Evolutionary conservation across 2,113 vertebrate species (phyloP).

Genomic region (Ivindomyrus marchei): DNA sequence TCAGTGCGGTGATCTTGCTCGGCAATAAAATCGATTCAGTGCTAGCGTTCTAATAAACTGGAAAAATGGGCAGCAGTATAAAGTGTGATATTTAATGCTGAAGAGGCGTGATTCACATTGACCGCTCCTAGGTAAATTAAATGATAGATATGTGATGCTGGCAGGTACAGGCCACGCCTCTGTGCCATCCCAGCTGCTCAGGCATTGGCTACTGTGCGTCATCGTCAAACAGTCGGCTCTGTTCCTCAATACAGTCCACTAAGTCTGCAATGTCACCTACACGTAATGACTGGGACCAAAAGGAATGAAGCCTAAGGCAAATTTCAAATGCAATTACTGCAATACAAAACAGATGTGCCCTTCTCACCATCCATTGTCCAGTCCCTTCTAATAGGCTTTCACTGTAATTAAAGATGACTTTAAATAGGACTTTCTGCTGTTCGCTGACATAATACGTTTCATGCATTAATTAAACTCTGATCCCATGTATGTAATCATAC

Average conservation of each 20-base stretch:
- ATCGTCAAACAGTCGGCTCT: not conserved
- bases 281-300: not conserved
- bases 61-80: slow-evolving; percentile 24
- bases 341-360: slow-evolving; percentile 7
- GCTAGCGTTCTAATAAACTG: slow-evolving; percentile 41
- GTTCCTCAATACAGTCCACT: not conserved
- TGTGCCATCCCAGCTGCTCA: not conserved
- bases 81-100: slow-evolving; percentile 30
- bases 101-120: slow-evolving; percentile 16
- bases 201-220: not conserved
- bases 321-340: slow-evolving; percentile 1
- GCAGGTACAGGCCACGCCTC: not conserved
- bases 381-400: slow-evolving; percentile 27
- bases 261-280: not conserved
- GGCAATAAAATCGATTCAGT: slow-evolving; percentile 40
- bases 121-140: slow-evolving; percentile 23
- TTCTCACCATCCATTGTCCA: slow-evolving; percentile 21
- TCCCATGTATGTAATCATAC: slow-evolving; percentile 43
- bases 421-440: slow-evolving; percentile 35
- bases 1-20: slow-evolving; percentile 35
- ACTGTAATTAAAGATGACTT: slow-evolving; percentile 40
- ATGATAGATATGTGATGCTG: slow-evolving; percentile 27
- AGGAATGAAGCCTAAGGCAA: not conserved
- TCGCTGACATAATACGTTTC: slow-evolving; percentile 36
- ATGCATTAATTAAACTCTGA: slow-evolving; percentile 56